Evolutionary conservation across 2,113 vertebrate genomes (phyloP).

Genomic region (Cyanoliseus patagonus): DNA sequence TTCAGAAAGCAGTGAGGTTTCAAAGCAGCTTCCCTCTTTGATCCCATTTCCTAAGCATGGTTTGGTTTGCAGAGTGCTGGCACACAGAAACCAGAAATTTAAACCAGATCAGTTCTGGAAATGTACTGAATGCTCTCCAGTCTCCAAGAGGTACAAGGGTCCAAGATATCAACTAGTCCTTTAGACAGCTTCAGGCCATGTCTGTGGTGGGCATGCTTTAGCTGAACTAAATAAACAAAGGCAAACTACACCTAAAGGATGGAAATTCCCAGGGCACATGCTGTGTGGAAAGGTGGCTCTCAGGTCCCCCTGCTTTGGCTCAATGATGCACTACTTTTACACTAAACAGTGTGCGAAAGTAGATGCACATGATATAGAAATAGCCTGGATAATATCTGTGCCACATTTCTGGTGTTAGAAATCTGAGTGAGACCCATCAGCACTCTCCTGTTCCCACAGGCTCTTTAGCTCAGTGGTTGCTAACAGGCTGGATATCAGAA

Average conservation of each 20-base stretch:
- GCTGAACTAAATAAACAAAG: background rate
- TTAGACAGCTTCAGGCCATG: background rate
- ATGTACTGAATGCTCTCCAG: no score
- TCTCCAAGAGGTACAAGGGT: background rate
- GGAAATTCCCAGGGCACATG: no score
- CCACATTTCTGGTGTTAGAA: background rate
- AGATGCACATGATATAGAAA: background rate
- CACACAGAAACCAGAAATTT: background rate
- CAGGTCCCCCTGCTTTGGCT: accelerated
- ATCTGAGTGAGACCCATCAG: background rate
- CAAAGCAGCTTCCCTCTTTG: background rate
- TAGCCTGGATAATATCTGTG: background rate
- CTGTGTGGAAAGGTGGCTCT: background rate
- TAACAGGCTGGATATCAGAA: accelerated
- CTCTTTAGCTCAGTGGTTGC: accelerated
- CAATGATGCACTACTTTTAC: background rate
- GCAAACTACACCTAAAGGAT: background rate
- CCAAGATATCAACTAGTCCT: background rate
- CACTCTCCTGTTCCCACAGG: background rate
- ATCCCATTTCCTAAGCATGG: no score
- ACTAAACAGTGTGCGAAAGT: accelerated
- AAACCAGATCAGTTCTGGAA: background rate
- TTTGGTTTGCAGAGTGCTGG: background rate
- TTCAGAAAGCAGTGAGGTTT: background rate
- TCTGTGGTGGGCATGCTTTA: background rate